Evolutionary conservation across 2,797 vertebrate species (phyloP).

Genomic region (Hydrophis major): DNA sequence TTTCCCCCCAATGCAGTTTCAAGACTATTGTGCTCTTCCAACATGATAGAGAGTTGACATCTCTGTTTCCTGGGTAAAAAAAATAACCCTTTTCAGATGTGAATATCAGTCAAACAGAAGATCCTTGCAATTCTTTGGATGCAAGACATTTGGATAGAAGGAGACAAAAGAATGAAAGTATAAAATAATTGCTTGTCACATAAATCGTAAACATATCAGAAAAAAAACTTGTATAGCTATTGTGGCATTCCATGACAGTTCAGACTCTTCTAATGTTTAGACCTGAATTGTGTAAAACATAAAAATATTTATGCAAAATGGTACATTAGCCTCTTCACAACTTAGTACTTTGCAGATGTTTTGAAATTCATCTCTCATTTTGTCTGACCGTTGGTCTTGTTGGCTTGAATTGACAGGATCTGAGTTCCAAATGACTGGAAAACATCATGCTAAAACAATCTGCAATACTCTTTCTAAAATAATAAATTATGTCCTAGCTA

Average conservation of each 20-base stretch:
- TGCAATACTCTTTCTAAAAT: background rate
- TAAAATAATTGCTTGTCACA: background rate
- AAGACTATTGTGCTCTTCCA: slow-evolving; percentile 27
- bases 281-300: background rate
- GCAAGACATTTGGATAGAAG: background rate
- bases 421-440: background rate
- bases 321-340: background rate
- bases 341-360: background rate
- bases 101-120: background rate
- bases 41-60: background rate
- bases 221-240: background rate
- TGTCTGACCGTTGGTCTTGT: background rate
- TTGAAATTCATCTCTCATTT: background rate
- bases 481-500: background rate
- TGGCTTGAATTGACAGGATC: background rate
- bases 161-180: background rate
- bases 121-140: background rate
- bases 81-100: background rate
- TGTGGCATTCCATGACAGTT: background rate
- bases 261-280: background rate
- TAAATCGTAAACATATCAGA: background rate
- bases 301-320: background rate
- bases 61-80: background rate
- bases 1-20: slow-evolving; percentile 21
- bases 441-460: background rate